A percentile compares a stretch with the other conserved stretches of the same genome.
phyloP scores from a whole-genome alignment of 2,888 invertebrate genomes.

The Melanargia galathea region DNA sequence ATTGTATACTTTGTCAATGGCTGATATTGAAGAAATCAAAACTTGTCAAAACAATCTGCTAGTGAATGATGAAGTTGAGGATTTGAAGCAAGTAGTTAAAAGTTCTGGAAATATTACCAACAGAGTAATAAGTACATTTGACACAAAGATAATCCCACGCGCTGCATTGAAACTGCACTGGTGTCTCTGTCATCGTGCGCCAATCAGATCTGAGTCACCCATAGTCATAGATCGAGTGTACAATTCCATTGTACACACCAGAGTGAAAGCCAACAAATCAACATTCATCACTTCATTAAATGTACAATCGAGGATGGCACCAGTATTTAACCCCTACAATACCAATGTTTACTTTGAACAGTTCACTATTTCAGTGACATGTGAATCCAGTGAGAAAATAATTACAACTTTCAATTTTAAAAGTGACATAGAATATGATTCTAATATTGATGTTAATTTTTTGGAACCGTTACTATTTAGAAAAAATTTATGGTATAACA shows the following conservation, averaged over 20 bases:
- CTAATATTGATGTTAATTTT: conserved; percentile 67
- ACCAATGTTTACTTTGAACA: conserved; percentile 68
- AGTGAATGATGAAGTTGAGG: conserved; percentile 44
- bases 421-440: conserved; percentile 70
- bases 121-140: conserved; percentile 41
- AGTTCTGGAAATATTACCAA: conserved; percentile 40
- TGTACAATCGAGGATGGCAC: conserved; percentile 72
- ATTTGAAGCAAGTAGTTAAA: conserved; percentile 35
- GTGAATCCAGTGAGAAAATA: conserved; percentile 64
- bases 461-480: conserved; percentile 69
- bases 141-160: conserved; percentile 50
- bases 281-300: conserved; percentile 72
- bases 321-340: conserved; percentile 62
- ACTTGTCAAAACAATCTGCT: conserved; percentile 62
- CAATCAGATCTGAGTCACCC: conserved; percentile 67
- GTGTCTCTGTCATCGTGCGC: conserved; percentile 68
- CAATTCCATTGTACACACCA: conserved; percentile 59
- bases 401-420: conserved; percentile 63
- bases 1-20: conserved; percentile 61
- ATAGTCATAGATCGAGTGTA: conserved; percentile 61
- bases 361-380: conserved; percentile 61
- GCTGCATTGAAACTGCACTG: conserved; percentile 62
- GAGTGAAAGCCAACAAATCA: conserved; percentile 70
- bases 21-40: conserved; percentile 68
- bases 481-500: conserved; percentile 72